These are phyloP conservation scores for Caenorhabditis japonica DNA, from an alignment of 2,888 invertebrate species.

Conservation along the genomic window DNA sequence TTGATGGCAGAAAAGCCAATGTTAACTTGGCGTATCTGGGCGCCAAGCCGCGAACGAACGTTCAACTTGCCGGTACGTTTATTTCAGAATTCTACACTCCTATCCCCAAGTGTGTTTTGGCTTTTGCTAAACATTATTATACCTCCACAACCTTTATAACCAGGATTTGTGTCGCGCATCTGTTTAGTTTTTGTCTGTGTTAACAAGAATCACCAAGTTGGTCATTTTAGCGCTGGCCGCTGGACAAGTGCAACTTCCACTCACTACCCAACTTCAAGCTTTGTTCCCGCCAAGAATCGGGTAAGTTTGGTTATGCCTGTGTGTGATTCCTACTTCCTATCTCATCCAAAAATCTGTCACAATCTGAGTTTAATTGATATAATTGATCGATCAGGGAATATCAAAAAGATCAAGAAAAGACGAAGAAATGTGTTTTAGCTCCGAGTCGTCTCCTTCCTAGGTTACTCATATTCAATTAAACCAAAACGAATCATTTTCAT, in stretches of 20 bases:
- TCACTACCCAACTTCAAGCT: slow-evolving; percentile 71
- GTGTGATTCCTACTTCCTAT: slow-evolving; percentile 44
- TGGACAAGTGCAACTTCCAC: slow-evolving; percentile 65
- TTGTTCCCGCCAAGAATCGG: slow-evolving; percentile 66
- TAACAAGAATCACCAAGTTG: slow-evolving; percentile 49
- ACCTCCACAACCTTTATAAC: slow-evolving; percentile 38
- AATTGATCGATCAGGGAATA: slow-evolving; percentile 18
- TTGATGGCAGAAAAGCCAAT: slow-evolving; percentile 97
- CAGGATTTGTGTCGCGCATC: slow-evolving; percentile 39
- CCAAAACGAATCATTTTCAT: background rate
- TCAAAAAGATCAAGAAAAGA: slow-evolving; percentile 13
- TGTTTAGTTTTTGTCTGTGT: slow-evolving; percentile 50
- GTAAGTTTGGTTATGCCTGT: slow-evolving; percentile 58
- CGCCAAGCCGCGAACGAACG: slow-evolving; percentile 87
- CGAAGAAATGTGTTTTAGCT: slow-evolving; percentile 19
- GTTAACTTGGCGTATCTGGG: slow-evolving; percentile 97
- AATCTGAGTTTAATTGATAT: slow-evolving; percentile 30
- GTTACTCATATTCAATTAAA: slow-evolving; percentile 4
- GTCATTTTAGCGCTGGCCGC: slow-evolving; percentile 68
- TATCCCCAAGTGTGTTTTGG: slow-evolving; percentile 42
- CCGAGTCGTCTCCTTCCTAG: slow-evolving; percentile 13
- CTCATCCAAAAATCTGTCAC: slow-evolving; percentile 17
- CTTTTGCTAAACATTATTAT: slow-evolving; percentile 52
- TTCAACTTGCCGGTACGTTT: slow-evolving; percentile 72
- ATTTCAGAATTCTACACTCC: background rate